A percentile compares a stretch with the other conserved stretches of the same genome.
phyloP scores from a whole-genome alignment of 2,113 vertebrate species.

The Corythornis vintsioides region DNA sequence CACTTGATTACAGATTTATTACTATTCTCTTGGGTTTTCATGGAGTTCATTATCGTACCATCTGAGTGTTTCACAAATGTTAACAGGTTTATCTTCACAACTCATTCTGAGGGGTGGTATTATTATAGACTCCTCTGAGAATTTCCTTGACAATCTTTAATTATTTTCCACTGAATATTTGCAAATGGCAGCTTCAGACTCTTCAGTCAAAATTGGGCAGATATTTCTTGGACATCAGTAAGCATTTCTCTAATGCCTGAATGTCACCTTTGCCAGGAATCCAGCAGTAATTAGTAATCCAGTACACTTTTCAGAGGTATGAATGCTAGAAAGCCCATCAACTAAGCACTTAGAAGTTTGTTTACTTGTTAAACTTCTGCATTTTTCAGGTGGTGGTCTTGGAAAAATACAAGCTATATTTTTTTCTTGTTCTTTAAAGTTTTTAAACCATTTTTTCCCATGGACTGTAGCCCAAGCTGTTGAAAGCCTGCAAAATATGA shows the following conservation, averaged over 20 bases:
- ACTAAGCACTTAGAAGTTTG: not conserved
- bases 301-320: not conserved
- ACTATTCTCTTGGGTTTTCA: not conserved
- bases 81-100: not conserved
- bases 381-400: not conserved
- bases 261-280: not conserved
- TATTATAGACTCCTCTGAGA: conserved; percentile 15
- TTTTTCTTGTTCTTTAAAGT: not conserved
- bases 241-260: not conserved
- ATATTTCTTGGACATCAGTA: not conserved
- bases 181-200: not conserved
- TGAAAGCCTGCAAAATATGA: conserved; percentile 4
- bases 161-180: conserved; percentile 14
- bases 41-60: not conserved
- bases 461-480: not conserved
- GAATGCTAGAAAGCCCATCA: not conserved
- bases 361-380: not conserved
- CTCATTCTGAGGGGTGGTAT: not conserved
- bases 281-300: not conserved
- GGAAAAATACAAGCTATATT: not conserved
- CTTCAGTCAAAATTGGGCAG: not conserved
- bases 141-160: not conserved
- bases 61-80: not conserved
- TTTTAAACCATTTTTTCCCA: not conserved
- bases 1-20: conserved; percentile 15